Evolutionary conservation across 2,888 invertebrate genomes (phyloP), one percentile per base, ranked within the genome.

Genomic region (Drosophila paramelanica): DNA sequence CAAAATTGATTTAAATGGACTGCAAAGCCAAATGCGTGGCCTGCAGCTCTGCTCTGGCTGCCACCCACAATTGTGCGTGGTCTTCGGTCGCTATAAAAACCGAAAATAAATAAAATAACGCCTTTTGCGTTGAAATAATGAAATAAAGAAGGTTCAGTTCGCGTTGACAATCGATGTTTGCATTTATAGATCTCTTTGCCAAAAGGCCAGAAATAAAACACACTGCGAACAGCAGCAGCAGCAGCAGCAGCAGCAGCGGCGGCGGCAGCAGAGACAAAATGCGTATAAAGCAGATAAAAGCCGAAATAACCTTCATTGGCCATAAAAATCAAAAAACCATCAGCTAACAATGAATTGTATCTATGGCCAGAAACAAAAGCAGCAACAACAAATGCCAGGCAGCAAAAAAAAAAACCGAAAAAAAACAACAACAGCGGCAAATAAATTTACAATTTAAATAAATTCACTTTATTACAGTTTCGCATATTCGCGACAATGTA

Each of bases 401-500:
- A 46, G 20, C 59, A 51, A 52, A 53, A 49, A 49, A 31, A 20
- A 50, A 10, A 8, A 23, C 27, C 17, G 17, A 36, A 14, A 45
- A 69, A 17, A 5, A 67, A 47, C 7, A 43, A 42, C n/a, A 51
- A 50, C 39, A 53, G 51, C 8, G 1, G 36, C 55, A 11, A 60
- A 42, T 7, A 69, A 87, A 87, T 79, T 81, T 72, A 71, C 80
- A 81, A 84, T 86, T 86, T 86, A 82, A 86, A 88, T 87, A 75
- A 77, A 85, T 69, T 86, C 73, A 81, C 66, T 77, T 76, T 77
- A 77, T 87, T 78, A 83, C 81, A 85, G 79, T 75, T 79, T 87
- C 75, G 76, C 81, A 83, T 76, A 78, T 81, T 83, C 74, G 79
- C 78, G 51, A 83, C 85, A 88, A 81, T 88, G 87, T 87, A 88